Base-by-base conservation (phyloP, 2,888 invertebrate species). In the Caenorhabditis uteleia region DNA sequence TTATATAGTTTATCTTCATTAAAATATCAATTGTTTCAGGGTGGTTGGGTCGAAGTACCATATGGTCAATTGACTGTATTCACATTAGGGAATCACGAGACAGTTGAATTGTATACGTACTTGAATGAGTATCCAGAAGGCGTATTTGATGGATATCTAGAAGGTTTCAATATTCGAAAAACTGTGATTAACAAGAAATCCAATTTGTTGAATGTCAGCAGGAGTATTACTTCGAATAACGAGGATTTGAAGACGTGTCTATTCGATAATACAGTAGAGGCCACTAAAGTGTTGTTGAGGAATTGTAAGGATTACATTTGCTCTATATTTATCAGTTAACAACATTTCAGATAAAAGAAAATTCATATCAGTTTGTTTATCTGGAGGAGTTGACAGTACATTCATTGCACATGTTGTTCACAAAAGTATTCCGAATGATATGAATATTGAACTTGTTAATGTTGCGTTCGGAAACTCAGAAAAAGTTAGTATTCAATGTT, bases 331-430 rank as follows among this genome's bases (percentile, higher is more conserved):
- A n/a, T 16, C 23, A 18, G 29, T n/a, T n/a, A n/a, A n/a, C n/a
- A n/a, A n/a, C n/a, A n/a, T n/a, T n/a, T n/a, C n/a, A n/a, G n/a
- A n/a, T n/a, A n/a, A n/a, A 16, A 7, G 6, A 16, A 10, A 7
- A 18, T 10, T 43, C 8, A n/a, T 25, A 16, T n/a, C n/a, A 39
- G 86, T 98, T 55, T 86, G 95, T 71, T 97, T 95, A 86, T 97
- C 97, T 67, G 98, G 97, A 36, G 95, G 95, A 2, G 87, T 98
- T 34, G 98, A 98, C 85, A 95, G 95, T 60, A 89, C 93, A n/a
- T 88, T 95, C 74, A 85, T 98, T 70, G 91, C 95, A 26, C 86
- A 89, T 43, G 60, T 50, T 1, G 54, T 50, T 2, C 49, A 92
- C 82, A 88, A 88, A 85, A 90, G 87, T 85, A 27, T 60, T n/a